A percentile compares a stretch with the other conserved stretches of the same genome.
Conservation (phyloP, 1,140 invertebrate species). For the Heliothis virescens region DNA sequence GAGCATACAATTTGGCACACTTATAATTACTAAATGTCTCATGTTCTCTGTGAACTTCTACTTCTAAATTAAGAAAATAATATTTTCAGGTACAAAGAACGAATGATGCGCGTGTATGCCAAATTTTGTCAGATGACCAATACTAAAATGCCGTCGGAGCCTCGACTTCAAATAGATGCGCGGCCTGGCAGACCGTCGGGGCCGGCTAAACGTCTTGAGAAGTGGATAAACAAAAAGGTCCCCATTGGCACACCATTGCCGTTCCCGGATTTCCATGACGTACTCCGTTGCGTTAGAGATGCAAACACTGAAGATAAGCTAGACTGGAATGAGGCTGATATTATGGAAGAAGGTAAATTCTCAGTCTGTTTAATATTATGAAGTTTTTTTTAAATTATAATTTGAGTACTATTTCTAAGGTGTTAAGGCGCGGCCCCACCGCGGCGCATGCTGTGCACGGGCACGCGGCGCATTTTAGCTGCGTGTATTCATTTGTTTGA, state of each 20-base stretch:
- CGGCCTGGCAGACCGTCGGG: conserved; percentile 69
- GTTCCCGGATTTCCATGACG: conserved; percentile 82
- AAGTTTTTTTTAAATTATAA: conserved; percentile 21
- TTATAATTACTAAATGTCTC: too few species aligned
- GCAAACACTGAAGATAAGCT: conserved; percentile 77
- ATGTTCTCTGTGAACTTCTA: too few species aligned
- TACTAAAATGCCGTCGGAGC: conserved; percentile 81
- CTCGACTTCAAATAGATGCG: conserved; percentile 71
- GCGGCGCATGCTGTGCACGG: too few species aligned
- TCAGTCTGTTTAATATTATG: not conserved
- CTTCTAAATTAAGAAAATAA: not conserved
- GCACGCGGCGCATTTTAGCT: too few species aligned
- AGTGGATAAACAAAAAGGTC: conserved; percentile 79
- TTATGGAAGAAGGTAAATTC: conserved; percentile 80
- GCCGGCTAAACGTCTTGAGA: conserved; percentile 72
- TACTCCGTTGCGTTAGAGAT: conserved; percentile 73
- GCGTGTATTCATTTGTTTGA: too few species aligned
- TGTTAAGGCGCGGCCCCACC: too few species aligned
- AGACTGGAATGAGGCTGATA: conserved; percentile 75
- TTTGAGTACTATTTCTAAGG: too few species aligned
- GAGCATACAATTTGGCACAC: too few species aligned
- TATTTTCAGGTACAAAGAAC: conserved; percentile 75
- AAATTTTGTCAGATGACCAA: conserved; percentile 81
- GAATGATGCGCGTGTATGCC: conserved; percentile 74
- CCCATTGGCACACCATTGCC: conserved; percentile 75